Base-by-base conservation (phyloP, 2,113 vertebrate genomes). In the Nerophis lumbriciformis region DNA sequence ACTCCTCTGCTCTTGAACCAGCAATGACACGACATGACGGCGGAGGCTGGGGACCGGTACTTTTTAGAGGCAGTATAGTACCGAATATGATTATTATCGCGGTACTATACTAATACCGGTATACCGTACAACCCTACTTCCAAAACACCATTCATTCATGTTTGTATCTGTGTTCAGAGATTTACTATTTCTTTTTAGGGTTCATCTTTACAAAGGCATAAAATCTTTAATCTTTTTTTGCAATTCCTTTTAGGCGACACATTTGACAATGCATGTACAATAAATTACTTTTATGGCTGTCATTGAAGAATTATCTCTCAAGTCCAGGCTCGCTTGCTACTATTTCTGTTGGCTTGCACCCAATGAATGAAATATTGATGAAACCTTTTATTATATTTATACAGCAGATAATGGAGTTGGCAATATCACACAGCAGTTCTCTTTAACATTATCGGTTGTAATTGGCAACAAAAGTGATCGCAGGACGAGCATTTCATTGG, bases 161-260 rank as follows among this genome's bases (percentile, higher is more conserved):
- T 76, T 42, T 19, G 54, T 37, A 63, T 3, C 54, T 44, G 38
- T 69, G 16, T 44, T 15, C 58, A 50, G n/a, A 45, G 53, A 83
- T 71, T 72, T 63, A 38, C 28, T 52, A 53, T 15, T 68, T 74
- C 57, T 64, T 65, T 68, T 73, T 4, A 47, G 45, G 15, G 19
- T 73, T 59, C 57, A 61, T 55, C 69, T 66, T 65, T 56, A 51
- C 56, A 35, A 53, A 50, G 19, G 11, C 53, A 72, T 72, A 38
- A 71, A 65, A 62, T 61, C 36, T 68, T 61, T 78, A 52, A 54
- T 69, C 63, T 47, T 1, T 39, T 39, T 45, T 7, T 28, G 12
- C 49, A 19, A 63, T 42, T 36, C 39, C 66, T 37, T 62, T 71
- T 68, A 39, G 52, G 61, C 38, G 44, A 11, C 12, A 36, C 53